phyloP scores from a whole-genome alignment of 2,797 vertebrate genomes.

The Calcarius lapponicus region DNA sequence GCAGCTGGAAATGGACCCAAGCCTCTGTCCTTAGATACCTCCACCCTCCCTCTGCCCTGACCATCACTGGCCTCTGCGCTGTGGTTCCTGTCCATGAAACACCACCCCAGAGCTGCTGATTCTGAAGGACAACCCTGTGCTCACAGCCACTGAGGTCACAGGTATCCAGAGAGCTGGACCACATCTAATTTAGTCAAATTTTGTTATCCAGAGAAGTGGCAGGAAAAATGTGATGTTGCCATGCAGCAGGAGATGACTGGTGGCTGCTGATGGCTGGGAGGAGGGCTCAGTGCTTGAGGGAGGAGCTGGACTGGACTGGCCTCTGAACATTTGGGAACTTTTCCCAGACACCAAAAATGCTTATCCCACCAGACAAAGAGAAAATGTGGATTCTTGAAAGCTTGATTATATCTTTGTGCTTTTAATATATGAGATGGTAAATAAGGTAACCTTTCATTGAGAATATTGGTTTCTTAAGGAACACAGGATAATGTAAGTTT shows the following conservation, averaged over 20 bases:
- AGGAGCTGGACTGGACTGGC: neutral
- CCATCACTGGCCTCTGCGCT: neutral
- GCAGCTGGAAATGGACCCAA: neutral
- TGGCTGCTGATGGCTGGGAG: neutral
- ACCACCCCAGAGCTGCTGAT: neutral
- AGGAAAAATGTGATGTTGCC: neutral
- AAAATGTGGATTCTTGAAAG: neutral
- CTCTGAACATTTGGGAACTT: neutral
- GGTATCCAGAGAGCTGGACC: neutral
- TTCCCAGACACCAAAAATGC: neutral
- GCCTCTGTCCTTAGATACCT: neutral
- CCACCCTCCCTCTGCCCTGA: rapidly evolving
- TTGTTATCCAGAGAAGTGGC: neutral
- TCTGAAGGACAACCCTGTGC: neutral
- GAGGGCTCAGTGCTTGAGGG: neutral
- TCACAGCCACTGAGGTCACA: neutral
- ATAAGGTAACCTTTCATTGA: neutral
- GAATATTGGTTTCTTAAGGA: neutral
- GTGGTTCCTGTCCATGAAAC: neutral
- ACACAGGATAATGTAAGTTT: neutral
- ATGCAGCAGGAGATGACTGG: neutral
- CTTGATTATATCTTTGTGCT: neutral
- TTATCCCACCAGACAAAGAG: neutral
- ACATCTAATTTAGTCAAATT: neutral
- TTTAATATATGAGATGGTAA: neutral